Conservation (phyloP, 2,888 invertebrate species). For the Tinea semifulvella region DNA sequence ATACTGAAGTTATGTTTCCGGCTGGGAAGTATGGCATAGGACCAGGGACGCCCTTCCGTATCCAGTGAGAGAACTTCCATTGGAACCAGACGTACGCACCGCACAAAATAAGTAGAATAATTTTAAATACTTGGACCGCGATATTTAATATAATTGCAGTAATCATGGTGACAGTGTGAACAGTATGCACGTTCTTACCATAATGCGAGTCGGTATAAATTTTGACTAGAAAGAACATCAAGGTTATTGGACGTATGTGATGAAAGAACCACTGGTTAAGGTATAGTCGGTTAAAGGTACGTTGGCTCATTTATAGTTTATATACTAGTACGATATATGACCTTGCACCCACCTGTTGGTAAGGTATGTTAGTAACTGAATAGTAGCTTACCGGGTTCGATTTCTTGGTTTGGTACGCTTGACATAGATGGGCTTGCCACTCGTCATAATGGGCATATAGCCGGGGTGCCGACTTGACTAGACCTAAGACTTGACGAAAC, state of each 20-base stretch:
- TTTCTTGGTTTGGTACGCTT: too few relatives aligned
- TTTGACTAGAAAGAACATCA: neutral
- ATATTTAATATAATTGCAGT: neutral
- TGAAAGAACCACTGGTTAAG: neutral
- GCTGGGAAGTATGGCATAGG: slow-evolving; percentile 69
- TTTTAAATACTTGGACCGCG: neutral
- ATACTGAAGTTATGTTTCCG: slow-evolving; percentile 67
- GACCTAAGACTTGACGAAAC: too few relatives aligned
- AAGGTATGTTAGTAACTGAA: too few relatives aligned
- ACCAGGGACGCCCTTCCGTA: slow-evolving; percentile 60
- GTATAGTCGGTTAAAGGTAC: too few relatives aligned
- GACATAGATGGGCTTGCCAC: too few relatives aligned
- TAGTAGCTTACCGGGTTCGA: too few relatives aligned
- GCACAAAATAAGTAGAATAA: slow-evolving; percentile 54
- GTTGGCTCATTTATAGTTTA: too few relatives aligned
- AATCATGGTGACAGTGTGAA: neutral
- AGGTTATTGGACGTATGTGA: neutral
- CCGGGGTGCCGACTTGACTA: too few relatives aligned
- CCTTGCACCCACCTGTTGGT: too few relatives aligned
- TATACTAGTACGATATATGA: too few relatives aligned
- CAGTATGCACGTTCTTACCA: neutral
- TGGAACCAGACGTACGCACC: slow-evolving; percentile 50
- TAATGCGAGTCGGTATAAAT: neutral
- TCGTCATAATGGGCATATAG: too few relatives aligned
- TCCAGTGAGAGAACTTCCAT: slow-evolving; percentile 67